Percentiles rank a stretch among this genome's conserved stretches.
These are phyloP conservation scores for Patiria pectinifera DNA, from an alignment of 53 echinoderm and acorn worm species.

Conservation along the genomic window DNA sequence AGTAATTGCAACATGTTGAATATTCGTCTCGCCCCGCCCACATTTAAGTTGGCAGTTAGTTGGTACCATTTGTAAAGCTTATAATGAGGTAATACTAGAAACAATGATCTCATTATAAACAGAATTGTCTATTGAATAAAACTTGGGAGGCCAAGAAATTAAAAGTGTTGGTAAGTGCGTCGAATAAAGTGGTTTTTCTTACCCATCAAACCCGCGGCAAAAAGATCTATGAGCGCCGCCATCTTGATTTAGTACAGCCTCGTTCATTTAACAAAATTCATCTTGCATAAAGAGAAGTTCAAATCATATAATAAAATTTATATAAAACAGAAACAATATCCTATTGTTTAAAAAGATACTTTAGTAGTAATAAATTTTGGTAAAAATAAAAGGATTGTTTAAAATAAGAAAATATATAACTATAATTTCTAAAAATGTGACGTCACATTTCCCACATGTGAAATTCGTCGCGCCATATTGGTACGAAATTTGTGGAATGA, in stretches of 20 bases:
- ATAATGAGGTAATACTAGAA: too few species aligned
- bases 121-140: not conserved
- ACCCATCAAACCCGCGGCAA: conserved; percentile 64
- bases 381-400: not conserved
- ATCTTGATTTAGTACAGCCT: conserved; percentile 37
- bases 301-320: not conserved
- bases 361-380: not conserved
- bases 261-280: conserved; percentile 11
- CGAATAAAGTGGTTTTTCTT: conserved; percentile 7
- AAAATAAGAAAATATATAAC: not conserved
- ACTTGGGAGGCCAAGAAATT: not conserved
- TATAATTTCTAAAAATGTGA: conserved; percentile 16
- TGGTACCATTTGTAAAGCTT: too few species aligned
- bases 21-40: too few species aligned
- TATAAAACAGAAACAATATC: not conserved
- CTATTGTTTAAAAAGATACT: not conserved
- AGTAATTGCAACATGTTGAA: too few species aligned
- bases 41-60: too few species aligned
- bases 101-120: not conserved
- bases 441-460: conserved; percentile 57
- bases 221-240: conserved; percentile 65
- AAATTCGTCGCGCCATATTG: conserved; percentile 56
- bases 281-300: not conserved
- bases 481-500: not conserved
- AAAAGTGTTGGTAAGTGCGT: not conserved